Base-by-base conservation (phyloP, 2,888 invertebrate genomes). In the Cacoxenus indagator region DNA sequence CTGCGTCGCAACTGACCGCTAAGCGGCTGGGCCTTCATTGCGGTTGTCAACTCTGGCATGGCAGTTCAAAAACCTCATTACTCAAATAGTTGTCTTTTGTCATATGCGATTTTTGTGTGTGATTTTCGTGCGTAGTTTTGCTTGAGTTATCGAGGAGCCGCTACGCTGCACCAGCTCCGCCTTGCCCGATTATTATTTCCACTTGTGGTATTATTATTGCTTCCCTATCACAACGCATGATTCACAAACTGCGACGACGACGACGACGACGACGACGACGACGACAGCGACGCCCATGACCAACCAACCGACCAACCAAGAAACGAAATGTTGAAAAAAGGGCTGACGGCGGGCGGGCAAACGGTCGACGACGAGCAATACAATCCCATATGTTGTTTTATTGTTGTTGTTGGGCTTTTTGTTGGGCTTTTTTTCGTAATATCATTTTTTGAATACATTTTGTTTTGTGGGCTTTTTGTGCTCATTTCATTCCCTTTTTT, bases 21-120 rank as follows among this genome's bases (percentile, higher is more conserved):
- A n/a, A n/a, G n/a, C n/a, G n/a, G n/a, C n/a, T n/a, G n/a, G n/a
- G 37, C 37, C 37, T 37, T 37, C 37, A 37, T 2, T 14, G 8
- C 37, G 37, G 37, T 37, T 37, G 37, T 37, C 37, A 37, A 37
- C 37, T 37, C 14, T 24, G 57, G 14, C 2, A 37, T 37, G 37
- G 14, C 37, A 67, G 61, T 61, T 48, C 67, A 61, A 67, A 67
- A 61, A 61, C n/a, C 51, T 65, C 65, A 67, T 67, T 65, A 67
- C 67, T 65, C 61, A 65, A 65, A 67, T n/a, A 67, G 62, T 65
- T 67, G 70, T 67, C 70, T 48, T 61, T 70, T 65, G 61, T 67
- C 61, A 61, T 67, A 61, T 61, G 45, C 57, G 31, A 67, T 19
- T 61, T 37, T 61, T 61, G 55, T 26, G 26, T 55, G 24, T 55